Base-by-base conservation (phyloP, 2,113 vertebrate species). In the Pyrgilauda ruficollis region DNA sequence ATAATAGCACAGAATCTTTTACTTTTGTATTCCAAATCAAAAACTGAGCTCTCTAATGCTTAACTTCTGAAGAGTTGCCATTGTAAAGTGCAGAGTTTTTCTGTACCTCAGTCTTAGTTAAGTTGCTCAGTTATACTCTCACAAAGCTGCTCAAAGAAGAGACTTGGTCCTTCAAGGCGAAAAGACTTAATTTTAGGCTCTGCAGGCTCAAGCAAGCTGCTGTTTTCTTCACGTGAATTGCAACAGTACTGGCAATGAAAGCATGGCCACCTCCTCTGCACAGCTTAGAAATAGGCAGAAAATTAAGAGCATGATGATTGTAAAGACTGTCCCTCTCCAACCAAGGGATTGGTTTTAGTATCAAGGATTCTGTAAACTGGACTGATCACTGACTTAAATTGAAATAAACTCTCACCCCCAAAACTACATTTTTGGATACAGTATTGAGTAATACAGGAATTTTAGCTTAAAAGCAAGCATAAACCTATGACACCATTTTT, bases 121-220 rank as follows among this genome's bases (percentile, higher is more conserved):
- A 62, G 9, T 8, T 53, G 22, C 14, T 62, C 47, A 47, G 35
- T 41, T 74, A 63, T 4, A 49, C 4, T 69, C 4, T 69, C 43
- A 72, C 24, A 90, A 59, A 79, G 8, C 17, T 33, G 53, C 66
- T 88, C 46, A 49, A 70, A 87, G 23, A 90, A 50, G 61, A 79
- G 22, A 14, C 23, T 39, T 41, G 18, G 10, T 39, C 43, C 11
- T 70, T 74, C 41, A 70, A 16, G 14, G 31, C n/a, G 43, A 66
- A 41, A 85, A 64, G 30, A 14, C 8, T 75, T 26, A 50, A 9
- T 5, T 37, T 73, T 9, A 68, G 35, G 27, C 35, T 78, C 43
- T 58, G 33, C 27, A 79, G 10, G 28, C 33, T 67, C 0, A 0
- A 73, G 39, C 1, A 4, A 68, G 26, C 23, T 80, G 33, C 37